Conservation (phyloP, 2,888 invertebrate species). For the Archips xylosteana region DNA sequence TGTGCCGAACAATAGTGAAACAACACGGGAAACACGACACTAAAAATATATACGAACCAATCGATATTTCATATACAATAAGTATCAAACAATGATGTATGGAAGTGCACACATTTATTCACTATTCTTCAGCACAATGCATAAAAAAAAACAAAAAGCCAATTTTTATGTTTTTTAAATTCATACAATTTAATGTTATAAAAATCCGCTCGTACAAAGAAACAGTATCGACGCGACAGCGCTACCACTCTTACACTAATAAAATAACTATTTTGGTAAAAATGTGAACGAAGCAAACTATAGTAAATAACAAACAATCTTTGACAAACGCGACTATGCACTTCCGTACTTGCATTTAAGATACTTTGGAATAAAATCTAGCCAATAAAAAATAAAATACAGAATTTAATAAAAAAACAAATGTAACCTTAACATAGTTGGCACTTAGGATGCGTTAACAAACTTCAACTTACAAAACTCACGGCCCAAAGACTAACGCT, state of each 20-base stretch:
- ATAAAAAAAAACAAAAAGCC: constrained; percentile 65
- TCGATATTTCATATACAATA: constrained; percentile 43
- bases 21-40: constrained; percentile 69
- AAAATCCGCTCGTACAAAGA: constrained; percentile 54
- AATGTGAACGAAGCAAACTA: constrained; percentile 38
- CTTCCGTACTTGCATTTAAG: constrained; percentile 71
- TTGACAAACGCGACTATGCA: constrained; percentile 59
- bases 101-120: constrained; percentile 80
- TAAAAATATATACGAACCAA: constrained; percentile 53
- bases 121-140: constrained; percentile 85
- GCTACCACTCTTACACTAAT: constrained; percentile 56
- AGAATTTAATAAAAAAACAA: constrained; percentile 22
- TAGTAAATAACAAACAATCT: constrained; percentile 29
- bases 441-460: constrained; percentile 28
- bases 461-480: constrained; percentile 11
- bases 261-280: constrained; percentile 49
- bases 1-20: constrained; percentile 95
- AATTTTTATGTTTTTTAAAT: constrained; percentile 53
- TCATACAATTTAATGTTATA: constrained; percentile 74
- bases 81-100: constrained; percentile 64
- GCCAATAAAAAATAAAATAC: constrained; percentile 35
- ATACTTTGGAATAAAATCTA: constrained; percentile 51
- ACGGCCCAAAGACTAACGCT: constrained; percentile 2
- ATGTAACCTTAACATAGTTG: constrained; percentile 32
- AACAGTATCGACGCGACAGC: constrained; percentile 44